phyloP scores from a whole-genome alignment of 2,797 vertebrate genomes.

The Amniataba percoides region DNA sequence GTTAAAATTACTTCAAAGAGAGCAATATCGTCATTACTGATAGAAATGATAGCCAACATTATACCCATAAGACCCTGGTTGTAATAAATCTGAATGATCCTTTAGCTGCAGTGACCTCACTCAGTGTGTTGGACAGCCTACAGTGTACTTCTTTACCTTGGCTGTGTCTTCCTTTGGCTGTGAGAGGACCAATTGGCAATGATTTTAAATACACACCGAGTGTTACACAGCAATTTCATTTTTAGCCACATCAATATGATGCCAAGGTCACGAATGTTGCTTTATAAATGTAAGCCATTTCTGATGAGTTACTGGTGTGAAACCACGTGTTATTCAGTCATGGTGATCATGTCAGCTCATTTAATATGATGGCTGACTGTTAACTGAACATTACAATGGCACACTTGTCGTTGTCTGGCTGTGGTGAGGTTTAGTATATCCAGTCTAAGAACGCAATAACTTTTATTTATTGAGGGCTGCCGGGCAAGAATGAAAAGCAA shows the following conservation, averaged over 20 bases:
- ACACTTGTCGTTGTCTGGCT: neutral
- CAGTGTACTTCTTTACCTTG: conserved; percentile 29
- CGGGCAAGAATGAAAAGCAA: conserved; percentile 18
- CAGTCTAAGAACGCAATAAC: neutral
- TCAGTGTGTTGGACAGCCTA: conserved; percentile 2
- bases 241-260: conserved; percentile 1
- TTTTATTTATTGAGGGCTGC: conserved; percentile 20
- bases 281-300: neutral
- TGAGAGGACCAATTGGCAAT: conserved; percentile 5
- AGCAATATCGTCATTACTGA: neutral
- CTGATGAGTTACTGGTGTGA: neutral
- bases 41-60: neutral
- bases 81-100: conserved; percentile 13
- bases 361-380: neutral
- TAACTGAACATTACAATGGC: neutral
- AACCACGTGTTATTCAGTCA: neutral
- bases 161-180: conserved; percentile 24
- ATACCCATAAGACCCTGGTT: neutral
- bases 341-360: neutral
- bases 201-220: conserved; percentile 13
- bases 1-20: neutral
- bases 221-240: neutral
- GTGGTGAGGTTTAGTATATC: neutral
- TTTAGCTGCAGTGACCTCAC: conserved; percentile 11
- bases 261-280: neutral